Base-by-base conservation (phyloP, 1,140 invertebrate genomes). In the Ceratosolen solmsi region DNA sequence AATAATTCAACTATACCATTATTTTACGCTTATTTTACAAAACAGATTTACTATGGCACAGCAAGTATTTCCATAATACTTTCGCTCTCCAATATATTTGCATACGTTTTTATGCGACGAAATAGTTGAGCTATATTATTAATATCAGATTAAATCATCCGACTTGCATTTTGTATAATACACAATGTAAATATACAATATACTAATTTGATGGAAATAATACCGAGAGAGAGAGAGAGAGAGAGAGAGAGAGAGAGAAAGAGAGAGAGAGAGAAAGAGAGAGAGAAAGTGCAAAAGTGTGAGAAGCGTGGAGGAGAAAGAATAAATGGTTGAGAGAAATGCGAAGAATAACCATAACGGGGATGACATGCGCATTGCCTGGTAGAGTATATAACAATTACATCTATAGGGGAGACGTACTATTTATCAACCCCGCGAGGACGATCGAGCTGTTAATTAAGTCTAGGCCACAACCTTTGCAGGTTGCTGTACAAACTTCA, bases 381-480 rank as follows among this genome's bases (percentile, higher is more conserved):
- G 63, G 25, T 4, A 38, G 5, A n/a, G 36, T 5, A 17, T 27
- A 68, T n/a, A 11, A 15, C 7, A 70, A 70, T 13, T 46, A 54
- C 63, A 17, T 20, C 72, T 22, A 36, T 54, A 70, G 8, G 20
- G 60, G 63, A 71, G 49, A 8, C 54, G 36, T 33, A 83, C 73
- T 68, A 71, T 80, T 78, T n/a, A 84, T 81, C 83, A 78, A 74
- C 83, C 85, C 76, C 58, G 58, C 74, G 58, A 77, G 74, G 74
- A 41, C 74, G n/a, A 80, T 56, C 72, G 46, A 77, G 46, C 65
- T 25, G 60, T 79, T 56, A 79, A 76, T 58, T 78, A 20, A 54
- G 71, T 58, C 78, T 79, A 79, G 83, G 83, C 83, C 83, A 77
- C 84, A 82, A 85, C 83, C 82, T 84, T 75, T 80, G 73, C 68